Evolutionary conservation across 1,140 invertebrate genomes (phyloP).

Genomic region (Zophobas atratus): DNA sequence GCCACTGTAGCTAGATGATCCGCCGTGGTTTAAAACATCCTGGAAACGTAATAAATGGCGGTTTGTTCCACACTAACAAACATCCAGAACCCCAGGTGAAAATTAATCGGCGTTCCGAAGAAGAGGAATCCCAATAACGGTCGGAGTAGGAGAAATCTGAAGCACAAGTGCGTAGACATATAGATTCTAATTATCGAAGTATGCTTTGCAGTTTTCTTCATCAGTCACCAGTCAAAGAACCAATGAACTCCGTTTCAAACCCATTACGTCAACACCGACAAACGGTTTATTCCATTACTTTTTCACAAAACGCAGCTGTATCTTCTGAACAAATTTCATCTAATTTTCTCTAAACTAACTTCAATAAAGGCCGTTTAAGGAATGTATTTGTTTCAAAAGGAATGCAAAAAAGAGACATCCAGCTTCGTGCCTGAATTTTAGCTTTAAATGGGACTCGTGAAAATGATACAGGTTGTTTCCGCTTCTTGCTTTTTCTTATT

Average conservation of each 20-base stretch:
- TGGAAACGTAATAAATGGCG: conserved; percentile 22
- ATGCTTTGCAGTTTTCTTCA: conserved; percentile 49
- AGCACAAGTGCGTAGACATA: conserved; percentile 46
- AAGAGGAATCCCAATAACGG: conserved; percentile 46
- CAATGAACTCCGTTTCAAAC: conserved; percentile 21
- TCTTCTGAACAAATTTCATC: conserved; percentile 19
- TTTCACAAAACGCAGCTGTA: conserved; percentile 27
- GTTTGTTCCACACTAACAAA: conserved; percentile 11
- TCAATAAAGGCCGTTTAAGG: conserved; percentile 13
- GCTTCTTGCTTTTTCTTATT: background rate
- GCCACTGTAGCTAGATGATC: background rate
- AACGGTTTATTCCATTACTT: conserved; percentile 36
- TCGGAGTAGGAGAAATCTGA: conserved; percentile 19
- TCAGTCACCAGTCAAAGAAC: conserved; percentile 39
- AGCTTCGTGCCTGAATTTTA: background rate
- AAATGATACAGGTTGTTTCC: conserved; percentile 13
- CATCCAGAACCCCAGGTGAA: conserved; percentile 37
- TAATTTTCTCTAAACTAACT: conserved; percentile 34
- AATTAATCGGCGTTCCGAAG: conserved; percentile 46
- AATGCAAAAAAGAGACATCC: conserved; percentile 24
- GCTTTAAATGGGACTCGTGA: conserved; percentile 1
- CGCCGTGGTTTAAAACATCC: background rate
- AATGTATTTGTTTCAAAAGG: conserved; percentile 17
- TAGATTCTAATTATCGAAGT: conserved; percentile 51
- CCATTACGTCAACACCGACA: conserved; percentile 26